Conservation (phyloP, 2,888 invertebrate genomes). For the Electrophaes corylata region DNA sequence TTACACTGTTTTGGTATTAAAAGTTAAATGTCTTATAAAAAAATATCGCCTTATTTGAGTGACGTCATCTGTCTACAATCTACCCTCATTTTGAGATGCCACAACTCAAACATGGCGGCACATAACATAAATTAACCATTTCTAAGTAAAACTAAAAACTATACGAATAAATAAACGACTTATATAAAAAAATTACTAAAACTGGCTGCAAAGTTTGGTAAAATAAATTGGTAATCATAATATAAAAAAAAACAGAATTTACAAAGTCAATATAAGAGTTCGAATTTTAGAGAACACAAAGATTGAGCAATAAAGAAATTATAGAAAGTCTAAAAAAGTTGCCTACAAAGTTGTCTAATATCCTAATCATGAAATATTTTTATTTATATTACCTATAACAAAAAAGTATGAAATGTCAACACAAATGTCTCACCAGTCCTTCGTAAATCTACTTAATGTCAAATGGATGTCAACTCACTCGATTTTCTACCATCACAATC, state of each 20-base stretch:
- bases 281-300: slow-evolving; percentile 3
- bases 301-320: slow-evolving; percentile 36
- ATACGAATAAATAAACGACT: slow-evolving; percentile 29
- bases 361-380: not conserved
- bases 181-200: slow-evolving; percentile 48
- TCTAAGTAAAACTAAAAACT: slow-evolving; percentile 17
- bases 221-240: slow-evolving; percentile 50
- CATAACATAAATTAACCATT: slow-evolving; percentile 10
- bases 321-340: slow-evolving; percentile 1
- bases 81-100: not conserved
- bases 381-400: not conserved
- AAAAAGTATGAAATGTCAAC: not conserved
- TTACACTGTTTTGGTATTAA: slow-evolving; percentile 72
- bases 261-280: not conserved
- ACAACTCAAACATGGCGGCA: slow-evolving; percentile 11
- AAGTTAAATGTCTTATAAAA: slow-evolving; percentile 38
- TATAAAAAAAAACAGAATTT: not conserved
- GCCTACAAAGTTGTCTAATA: not conserved
- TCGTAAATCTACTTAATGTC: slow-evolving; percentile 48
- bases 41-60: slow-evolving; percentile 17
- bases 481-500: slow-evolving; percentile 48
- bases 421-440: not conserved
- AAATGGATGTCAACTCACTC: slow-evolving; percentile 34
- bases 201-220: slow-evolving; percentile 75
- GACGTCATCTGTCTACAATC: not conserved